These are phyloP conservation scores for Talpa occidentalis DNA, from an alignment of 2,113 vertebrate species.

Conservation along the genomic window DNA sequence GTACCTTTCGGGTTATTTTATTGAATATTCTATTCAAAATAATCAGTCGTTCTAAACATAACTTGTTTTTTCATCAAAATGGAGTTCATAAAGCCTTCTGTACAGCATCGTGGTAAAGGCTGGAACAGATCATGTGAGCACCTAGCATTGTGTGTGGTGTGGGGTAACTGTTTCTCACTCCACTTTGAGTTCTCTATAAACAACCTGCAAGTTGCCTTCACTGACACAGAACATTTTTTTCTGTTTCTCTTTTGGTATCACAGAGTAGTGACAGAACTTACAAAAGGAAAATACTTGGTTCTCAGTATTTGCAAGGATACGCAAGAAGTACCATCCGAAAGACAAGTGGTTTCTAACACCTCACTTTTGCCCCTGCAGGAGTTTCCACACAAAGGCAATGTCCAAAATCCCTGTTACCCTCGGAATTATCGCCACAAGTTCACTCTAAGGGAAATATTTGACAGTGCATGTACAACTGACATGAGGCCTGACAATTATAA, in stretches of 20 bases:
- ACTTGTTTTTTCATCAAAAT: background rate
- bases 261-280: background rate
- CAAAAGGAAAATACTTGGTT: background rate
- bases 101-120: background rate
- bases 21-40: background rate
- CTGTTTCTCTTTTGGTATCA: background rate
- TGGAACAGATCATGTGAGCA: background rate
- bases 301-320: background rate
- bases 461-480: constrained; percentile 89
- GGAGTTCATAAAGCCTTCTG: background rate
- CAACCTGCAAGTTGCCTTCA: background rate
- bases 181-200: background rate
- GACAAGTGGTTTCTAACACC: background rate
- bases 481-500: constrained; percentile 83
- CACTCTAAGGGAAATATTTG: constrained; percentile 85
- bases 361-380: constrained; percentile 74
- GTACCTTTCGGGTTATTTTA: background rate
- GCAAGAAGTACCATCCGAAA: no score
- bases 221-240: background rate
- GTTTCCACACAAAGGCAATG: constrained; percentile 46
- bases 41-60: background rate
- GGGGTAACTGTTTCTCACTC: no score
- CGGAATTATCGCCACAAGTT: constrained; percentile 82
- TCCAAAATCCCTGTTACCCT: constrained; percentile 93
- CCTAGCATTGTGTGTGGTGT: background rate